A percentile compares a stretch with the other conserved stretches of the same genome.
Evolutionary conservation across 2,888 invertebrate species (phyloP).

Genomic region (Drosophila conformis): DNA sequence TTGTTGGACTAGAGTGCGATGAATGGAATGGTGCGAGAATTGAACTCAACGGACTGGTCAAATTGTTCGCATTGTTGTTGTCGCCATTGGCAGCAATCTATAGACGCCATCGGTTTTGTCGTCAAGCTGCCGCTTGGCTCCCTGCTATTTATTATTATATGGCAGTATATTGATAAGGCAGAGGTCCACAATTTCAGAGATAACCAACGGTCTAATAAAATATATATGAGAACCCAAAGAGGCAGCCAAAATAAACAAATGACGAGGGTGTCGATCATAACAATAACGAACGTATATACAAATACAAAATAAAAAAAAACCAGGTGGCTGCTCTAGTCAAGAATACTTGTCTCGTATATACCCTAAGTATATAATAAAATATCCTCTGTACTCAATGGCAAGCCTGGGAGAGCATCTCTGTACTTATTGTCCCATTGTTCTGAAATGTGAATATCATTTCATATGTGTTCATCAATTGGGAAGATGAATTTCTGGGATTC

Average conservation of each 20-base stretch:
- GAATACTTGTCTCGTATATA: neutral
- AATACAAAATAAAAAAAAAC: neutral
- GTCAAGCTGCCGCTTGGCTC: constrained; percentile 68
- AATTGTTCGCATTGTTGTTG: constrained; percentile 68
- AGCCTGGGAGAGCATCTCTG: neutral
- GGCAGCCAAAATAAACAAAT: constrained; percentile 56
- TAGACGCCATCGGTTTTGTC: constrained; percentile 69
- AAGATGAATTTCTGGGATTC: neutral
- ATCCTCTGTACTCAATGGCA: neutral
- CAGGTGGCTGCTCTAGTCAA: neutral
- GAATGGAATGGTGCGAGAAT: constrained; percentile 40
- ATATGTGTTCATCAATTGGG: neutral
- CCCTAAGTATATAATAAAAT: neutral
- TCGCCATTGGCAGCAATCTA: constrained; percentile 74
- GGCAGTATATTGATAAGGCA: constrained; percentile 61
- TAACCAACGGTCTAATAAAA: constrained; percentile 30
- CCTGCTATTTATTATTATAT: constrained; percentile 65
- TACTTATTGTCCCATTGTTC: neutral
- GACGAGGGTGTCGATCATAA: constrained; percentile 31
- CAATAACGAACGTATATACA: neutral
- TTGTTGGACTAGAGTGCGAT: constrained; percentile 60
- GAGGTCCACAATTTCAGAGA: constrained; percentile 30
- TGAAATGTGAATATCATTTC: neutral
- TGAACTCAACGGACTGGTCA: constrained; percentile 57
- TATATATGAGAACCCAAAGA: constrained; percentile 38